Evolutionary conservation across 2,797 vertebrate species (phyloP).

Genomic region (Mallotus villosus): DNA sequence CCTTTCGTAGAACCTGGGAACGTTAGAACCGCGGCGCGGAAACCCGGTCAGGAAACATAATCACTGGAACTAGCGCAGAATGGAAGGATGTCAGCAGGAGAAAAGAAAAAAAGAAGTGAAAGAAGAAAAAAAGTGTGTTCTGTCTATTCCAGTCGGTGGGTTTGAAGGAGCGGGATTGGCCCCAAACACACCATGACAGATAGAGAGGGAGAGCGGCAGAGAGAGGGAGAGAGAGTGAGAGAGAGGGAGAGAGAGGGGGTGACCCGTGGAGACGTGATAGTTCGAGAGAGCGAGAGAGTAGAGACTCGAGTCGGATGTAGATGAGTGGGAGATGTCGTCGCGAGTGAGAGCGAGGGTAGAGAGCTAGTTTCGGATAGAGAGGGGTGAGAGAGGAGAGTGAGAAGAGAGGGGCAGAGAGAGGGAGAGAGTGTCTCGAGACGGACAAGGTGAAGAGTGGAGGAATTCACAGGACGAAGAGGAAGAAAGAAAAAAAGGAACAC

Average conservation of each 20-base stretch:
- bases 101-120: not conserved
- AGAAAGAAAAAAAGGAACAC: not conserved
- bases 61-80: not conserved
- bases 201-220: not conserved
- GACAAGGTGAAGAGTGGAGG: not conserved
- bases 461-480: not conserved
- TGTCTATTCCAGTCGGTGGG: constrained; percentile 1
- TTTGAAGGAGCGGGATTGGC: not conserved
- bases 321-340: no score
- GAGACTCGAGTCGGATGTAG: no score
- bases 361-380: no score
- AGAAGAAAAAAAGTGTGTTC: not conserved
- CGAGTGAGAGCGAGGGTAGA: no score
- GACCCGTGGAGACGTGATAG: no score
- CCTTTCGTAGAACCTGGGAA: not conserved
- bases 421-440: not conserved
- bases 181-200: not conserved
- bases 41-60: constrained; percentile 1
- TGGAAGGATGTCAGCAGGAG: not conserved
- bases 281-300: no score
- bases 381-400: no score
- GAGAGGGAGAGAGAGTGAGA: not conserved
- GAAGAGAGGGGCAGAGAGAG: no score
- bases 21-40: not conserved
- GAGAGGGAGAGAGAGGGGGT: not conserved